phyloP scores from a whole-genome alignment of 2,113 vertebrate species.

The Petaurus breviceps region DNA sequence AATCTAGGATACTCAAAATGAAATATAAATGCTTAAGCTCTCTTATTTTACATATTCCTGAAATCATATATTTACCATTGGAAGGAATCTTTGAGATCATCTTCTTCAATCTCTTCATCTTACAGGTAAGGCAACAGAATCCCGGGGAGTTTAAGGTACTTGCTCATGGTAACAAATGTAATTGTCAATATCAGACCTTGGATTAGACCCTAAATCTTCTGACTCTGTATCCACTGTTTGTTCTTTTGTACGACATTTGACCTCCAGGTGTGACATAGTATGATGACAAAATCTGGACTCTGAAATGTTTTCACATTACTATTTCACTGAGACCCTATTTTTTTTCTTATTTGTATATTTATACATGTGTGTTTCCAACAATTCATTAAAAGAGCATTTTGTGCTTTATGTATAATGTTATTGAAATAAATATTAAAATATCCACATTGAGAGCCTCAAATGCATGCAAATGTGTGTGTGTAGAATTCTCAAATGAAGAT shows the following conservation, averaged over 20 bases:
- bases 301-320: neutral
- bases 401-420: neutral
- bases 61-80: neutral
- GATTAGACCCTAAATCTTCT: neutral
- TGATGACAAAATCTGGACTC: neutral
- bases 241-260: neutral
- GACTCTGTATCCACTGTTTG: neutral
- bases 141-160: neutral
- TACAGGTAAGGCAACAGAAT: neutral
- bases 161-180: neutral
- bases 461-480: neutral
- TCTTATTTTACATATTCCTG: neutral
- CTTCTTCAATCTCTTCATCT: neutral
- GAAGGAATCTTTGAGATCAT: neutral
- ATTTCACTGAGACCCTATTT: neutral
- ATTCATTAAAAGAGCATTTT: neutral
- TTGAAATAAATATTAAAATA: neutral
- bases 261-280: neutral
- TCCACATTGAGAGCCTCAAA: neutral
- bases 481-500: neutral
- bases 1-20: neutral
- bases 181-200: neutral
- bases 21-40: neutral
- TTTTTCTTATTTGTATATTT: neutral
- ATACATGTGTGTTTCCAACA: neutral